Conservation (phyloP, 2,113 vertebrate species). For the Potamarius usumacintae region DNA sequence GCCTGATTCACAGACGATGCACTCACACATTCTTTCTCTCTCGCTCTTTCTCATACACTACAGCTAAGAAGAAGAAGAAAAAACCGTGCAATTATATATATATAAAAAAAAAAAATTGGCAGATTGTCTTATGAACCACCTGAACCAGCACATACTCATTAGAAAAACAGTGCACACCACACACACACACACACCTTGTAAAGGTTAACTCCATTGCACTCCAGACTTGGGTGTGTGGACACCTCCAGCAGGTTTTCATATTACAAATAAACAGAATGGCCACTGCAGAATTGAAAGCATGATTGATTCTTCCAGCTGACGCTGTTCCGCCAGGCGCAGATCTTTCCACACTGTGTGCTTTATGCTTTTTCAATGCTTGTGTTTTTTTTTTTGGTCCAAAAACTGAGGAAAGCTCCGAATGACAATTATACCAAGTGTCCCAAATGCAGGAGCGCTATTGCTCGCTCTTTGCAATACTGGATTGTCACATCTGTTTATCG, state of each 20-base stretch:
- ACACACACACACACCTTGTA: conserved; percentile 48
- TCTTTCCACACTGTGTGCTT: conserved; percentile 1
- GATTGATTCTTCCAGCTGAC: conserved; percentile 40
- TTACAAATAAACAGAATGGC: conserved; percentile 32
- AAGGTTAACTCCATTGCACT: conserved; percentile 66
- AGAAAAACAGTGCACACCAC: neutral
- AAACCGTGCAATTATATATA: neutral
- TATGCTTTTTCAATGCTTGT: conserved; percentile 6
- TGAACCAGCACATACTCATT: neutral
- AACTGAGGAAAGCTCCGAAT: conserved; percentile 18
- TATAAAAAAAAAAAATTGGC: neutral
- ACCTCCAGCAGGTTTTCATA: conserved; percentile 23
- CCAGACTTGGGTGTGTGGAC: conserved; percentile 47
- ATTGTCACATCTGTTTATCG: conserved; percentile 22
- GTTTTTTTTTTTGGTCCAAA: neutral
- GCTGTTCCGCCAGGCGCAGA: neutral
- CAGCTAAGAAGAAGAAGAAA: neutral
- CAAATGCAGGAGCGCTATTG: neutral
- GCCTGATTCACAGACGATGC: conserved; percentile 1
- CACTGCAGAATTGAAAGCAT: conserved; percentile 44
- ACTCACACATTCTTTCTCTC: neutral
- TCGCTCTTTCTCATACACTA: neutral
- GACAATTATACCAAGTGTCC: conserved; percentile 28
- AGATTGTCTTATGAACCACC: neutral
- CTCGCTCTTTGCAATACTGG: neutral